These are phyloP conservation scores for Hypocryptadius cinnamomeus DNA, from an alignment of 2,113 vertebrate species.

Conservation along the genomic window DNA sequence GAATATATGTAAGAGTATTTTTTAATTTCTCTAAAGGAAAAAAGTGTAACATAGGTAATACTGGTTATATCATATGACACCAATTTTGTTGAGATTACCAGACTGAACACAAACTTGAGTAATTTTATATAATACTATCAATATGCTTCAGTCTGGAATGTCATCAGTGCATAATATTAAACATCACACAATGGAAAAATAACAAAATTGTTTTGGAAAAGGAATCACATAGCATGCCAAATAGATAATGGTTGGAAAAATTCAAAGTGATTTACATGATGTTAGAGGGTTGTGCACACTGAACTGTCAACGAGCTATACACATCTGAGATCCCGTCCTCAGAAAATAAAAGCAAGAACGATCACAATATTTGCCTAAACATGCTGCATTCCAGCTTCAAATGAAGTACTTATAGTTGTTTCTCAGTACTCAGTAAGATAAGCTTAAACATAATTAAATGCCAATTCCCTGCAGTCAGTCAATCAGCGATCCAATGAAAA, in stretches of 20 bases:
- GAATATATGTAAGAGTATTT: not conserved
- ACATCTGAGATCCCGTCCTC: not conserved
- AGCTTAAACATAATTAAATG: not conserved
- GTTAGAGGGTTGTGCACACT: not conserved
- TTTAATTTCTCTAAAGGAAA: not conserved
- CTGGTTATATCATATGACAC: not conserved
- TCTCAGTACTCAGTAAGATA: not conserved
- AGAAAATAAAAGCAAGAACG: not conserved
- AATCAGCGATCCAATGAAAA: not conserved
- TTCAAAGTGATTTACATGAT: not conserved
- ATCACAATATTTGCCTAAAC: slow-evolving; percentile 25
- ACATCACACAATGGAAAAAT: not conserved
- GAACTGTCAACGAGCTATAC: not conserved
- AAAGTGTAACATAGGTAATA: not conserved
- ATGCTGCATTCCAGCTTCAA: not conserved
- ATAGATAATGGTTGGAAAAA: not conserved
- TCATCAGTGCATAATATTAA: not conserved
- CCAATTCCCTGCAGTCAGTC: not conserved
- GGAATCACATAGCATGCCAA: not conserved
- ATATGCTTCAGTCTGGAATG: not conserved
- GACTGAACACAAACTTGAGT: not conserved
- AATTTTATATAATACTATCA: not conserved
- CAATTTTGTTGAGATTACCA: not conserved
- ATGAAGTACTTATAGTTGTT: not conserved
- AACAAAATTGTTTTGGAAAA: slow-evolving; percentile 14